Evolutionary conservation across 2,113 vertebrate genomes (phyloP).

Genomic region (Ondatra zibethicus): DNA sequence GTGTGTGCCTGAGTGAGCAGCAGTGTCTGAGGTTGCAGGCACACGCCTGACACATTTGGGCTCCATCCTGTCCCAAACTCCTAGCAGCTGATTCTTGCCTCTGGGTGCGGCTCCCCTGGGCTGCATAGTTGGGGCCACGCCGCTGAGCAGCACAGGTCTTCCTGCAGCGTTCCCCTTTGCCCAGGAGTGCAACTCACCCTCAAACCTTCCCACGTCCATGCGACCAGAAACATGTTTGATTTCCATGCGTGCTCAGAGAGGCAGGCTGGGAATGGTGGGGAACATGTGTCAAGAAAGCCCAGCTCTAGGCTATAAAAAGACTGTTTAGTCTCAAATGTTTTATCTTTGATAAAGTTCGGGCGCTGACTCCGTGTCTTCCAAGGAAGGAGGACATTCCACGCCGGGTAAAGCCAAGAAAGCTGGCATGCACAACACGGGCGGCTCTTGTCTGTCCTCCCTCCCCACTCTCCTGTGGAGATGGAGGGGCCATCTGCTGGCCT

Average conservation of each 20-base stretch:
- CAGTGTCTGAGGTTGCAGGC: fast-evolving
- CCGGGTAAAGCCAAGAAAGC: constrained; percentile 2
- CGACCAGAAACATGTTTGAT: neutral
- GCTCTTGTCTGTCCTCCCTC: neutral
- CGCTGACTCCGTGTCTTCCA: neutral
- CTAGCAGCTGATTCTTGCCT: neutral
- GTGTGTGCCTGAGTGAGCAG: neutral
- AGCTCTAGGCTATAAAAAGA: constrained; percentile 64
- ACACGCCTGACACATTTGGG: neutral
- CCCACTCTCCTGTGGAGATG: neutral
- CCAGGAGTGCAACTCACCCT: neutral
- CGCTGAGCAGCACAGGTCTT: neutral
- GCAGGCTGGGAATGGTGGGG: neutral
- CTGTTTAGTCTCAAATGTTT: constrained; percentile 68
- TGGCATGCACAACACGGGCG: neutral
- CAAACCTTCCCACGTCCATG: neutral
- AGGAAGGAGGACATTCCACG: neutral
- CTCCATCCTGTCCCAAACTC: neutral
- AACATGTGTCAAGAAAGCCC: neutral
- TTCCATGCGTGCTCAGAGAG: neutral
- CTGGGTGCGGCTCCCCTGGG: neutral
- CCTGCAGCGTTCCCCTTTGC: neutral
- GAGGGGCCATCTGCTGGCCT: neutral
- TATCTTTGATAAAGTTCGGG: constrained; percentile 47
- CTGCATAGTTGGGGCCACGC: neutral